phyloP scores from a whole-genome alignment of 2,797 vertebrate species.

The Ceryle rudis region DNA sequence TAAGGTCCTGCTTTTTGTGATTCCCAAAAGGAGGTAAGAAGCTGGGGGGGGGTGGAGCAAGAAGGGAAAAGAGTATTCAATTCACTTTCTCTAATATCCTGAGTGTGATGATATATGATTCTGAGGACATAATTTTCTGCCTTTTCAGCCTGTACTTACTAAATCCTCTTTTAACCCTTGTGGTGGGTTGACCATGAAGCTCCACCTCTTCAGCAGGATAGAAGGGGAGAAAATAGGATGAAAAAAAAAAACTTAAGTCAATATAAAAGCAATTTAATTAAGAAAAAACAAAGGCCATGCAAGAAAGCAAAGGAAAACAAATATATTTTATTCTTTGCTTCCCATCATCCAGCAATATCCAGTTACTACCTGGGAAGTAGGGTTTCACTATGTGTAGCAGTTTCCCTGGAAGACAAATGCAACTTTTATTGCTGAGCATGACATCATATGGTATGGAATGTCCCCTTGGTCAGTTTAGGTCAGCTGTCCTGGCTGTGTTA shows the following conservation, averaged over 20 bases:
- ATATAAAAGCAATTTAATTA: neutral
- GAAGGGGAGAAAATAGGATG: neutral
- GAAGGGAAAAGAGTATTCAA: neutral
- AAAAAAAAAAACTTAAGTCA: neutral
- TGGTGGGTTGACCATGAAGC: neutral
- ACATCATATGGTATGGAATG: neutral
- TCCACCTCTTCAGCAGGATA: neutral
- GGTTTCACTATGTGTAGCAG: accelerated
- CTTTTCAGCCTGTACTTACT: neutral
- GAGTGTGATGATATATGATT: neutral
- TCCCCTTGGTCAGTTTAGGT: neutral
- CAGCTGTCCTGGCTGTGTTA: neutral
- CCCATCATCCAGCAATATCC: accelerated
- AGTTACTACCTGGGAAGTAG: neutral
- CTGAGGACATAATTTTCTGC: neutral
- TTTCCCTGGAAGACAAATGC: neutral
- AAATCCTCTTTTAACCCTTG: neutral
- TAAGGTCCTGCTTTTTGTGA: neutral
- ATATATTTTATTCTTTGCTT: neutral
- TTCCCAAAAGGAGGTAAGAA: neutral
- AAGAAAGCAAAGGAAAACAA: neutral
- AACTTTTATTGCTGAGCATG: neutral
- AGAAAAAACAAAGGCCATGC: neutral
- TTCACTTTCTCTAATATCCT: neutral
- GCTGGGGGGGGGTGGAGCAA: neutral